Conservation (phyloP, 2,888 invertebrate species). For the Odiellus spinosus region DNA sequence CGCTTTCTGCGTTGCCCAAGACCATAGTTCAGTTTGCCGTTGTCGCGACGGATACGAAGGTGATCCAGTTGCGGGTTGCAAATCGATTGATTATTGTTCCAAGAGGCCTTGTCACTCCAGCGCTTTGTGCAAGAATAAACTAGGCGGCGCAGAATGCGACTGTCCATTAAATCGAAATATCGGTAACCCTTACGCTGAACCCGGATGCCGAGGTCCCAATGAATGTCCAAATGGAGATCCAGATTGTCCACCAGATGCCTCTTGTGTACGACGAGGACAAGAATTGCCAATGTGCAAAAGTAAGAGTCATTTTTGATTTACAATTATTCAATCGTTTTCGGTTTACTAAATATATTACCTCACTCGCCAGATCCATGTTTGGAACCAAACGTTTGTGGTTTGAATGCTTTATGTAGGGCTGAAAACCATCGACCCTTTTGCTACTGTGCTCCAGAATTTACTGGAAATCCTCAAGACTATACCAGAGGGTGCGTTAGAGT, state of each 20-base stretch:
- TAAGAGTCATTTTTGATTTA: conserved; percentile 1
- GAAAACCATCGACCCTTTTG: conserved; percentile 50
- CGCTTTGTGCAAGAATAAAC: conserved; percentile 58
- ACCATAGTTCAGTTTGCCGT: conserved; percentile 59
- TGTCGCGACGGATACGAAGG: conserved; percentile 74
- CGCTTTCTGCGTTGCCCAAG: conserved; percentile 66
- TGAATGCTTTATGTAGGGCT: conserved; percentile 49
- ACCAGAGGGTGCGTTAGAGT: conserved; percentile 20
- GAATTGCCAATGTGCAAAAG: conserved; percentile 19
- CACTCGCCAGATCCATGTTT: conserved; percentile 48
- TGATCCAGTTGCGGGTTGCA: conserved; percentile 52
- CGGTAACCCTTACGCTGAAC: conserved; percentile 48
- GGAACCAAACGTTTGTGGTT: conserved; percentile 50
- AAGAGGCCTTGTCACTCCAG: conserved; percentile 58
- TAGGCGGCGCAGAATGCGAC: conserved; percentile 57
- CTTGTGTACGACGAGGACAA: conserved; percentile 40
- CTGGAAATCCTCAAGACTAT: conserved; percentile 48
- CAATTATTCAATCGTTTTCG: neutral
- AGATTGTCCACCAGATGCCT: conserved; percentile 32
- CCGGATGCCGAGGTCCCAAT: conserved; percentile 63
- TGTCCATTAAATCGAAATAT: conserved; percentile 52
- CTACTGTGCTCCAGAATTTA: conserved; percentile 50
- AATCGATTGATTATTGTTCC: conserved; percentile 57
- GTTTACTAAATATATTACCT: neutral
- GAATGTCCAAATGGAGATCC: conserved; percentile 34